Evolutionary conservation across 2,113 vertebrate species (phyloP).

Genomic region (Ahaetulla prasina): DNA sequence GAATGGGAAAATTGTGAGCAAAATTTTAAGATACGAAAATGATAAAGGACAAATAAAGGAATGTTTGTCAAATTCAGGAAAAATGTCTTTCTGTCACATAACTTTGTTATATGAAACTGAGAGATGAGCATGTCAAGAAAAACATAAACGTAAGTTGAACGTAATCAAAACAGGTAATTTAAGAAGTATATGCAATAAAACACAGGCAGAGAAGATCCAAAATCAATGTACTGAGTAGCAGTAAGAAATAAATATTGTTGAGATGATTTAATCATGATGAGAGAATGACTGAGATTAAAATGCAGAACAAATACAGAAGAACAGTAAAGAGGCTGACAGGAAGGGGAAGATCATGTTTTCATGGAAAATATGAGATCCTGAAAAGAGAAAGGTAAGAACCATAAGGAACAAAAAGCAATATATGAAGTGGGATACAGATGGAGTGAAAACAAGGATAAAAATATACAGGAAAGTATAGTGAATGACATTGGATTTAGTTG

Average conservation of each 20-base stretch:
- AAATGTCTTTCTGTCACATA: too few species aligned
- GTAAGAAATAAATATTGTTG: background rate
- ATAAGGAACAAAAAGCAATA: background rate
- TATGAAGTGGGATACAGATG: background rate
- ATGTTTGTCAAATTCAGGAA: too few species aligned
- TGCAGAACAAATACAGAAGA: background rate
- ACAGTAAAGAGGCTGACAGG: background rate
- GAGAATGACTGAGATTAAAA: background rate
- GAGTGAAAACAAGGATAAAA: background rate
- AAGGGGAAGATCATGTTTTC: background rate
- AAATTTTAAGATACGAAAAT: too few species aligned
- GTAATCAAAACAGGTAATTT: too few species aligned
- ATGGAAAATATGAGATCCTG: background rate
- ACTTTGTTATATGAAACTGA: too few species aligned
- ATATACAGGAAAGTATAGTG: background rate
- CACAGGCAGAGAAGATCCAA: too few species aligned
- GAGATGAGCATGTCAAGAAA: too few species aligned
- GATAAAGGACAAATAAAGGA: too few species aligned
- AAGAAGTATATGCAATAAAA: too few species aligned
- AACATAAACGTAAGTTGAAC: too few species aligned
- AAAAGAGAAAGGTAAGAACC: background rate
- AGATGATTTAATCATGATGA: background rate
- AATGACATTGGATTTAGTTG: background rate
- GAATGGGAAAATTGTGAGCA: too few species aligned
- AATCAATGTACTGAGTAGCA: background rate